A percentile compares a stretch with the other conserved stretches of the same genome.
Conservation (phyloP, 1,140 invertebrate genomes). For the Patella vulgata region DNA sequence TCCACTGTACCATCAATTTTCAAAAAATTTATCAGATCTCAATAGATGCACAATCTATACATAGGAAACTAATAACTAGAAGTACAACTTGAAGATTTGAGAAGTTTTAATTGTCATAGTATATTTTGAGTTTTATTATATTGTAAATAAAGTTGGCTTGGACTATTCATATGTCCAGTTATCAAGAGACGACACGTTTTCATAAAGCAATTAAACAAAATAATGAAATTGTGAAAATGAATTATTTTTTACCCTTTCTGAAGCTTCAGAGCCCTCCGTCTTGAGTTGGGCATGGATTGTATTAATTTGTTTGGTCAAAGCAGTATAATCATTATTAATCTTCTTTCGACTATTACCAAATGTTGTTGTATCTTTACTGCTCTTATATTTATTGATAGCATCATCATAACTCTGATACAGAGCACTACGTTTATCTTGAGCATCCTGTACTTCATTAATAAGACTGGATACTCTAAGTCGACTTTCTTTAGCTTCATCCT, state of each 20-base stretch:
- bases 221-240: no score
- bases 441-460: slow-evolving; percentile 70
- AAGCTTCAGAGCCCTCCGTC: slow-evolving; percentile 73
- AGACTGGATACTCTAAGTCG: slow-evolving; percentile 69
- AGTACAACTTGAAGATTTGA: no score
- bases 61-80: background rate
- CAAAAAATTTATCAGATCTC: no score
- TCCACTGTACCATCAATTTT: no score
- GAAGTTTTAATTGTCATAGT: no score
- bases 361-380: slow-evolving; percentile 72
- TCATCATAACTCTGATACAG: slow-evolving; percentile 76
- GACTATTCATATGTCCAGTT: no score
- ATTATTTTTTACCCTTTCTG: slow-evolving; percentile 69
- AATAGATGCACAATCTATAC: background rate
- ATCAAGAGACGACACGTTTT: no score
- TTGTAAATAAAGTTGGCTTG: no score
- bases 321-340: slow-evolving; percentile 75
- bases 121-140: no score
- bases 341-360: slow-evolving; percentile 71
- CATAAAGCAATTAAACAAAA: no score
- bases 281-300: slow-evolving; percentile 74
- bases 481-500: slow-evolving; percentile 73
- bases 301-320: slow-evolving; percentile 71
- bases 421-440: slow-evolving; percentile 73
- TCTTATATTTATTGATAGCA: slow-evolving; percentile 74